These are phyloP conservation scores for Phocides pigmalion DNA, from an alignment of 1,140 invertebrate genomes.

Conservation along the genomic window DNA sequence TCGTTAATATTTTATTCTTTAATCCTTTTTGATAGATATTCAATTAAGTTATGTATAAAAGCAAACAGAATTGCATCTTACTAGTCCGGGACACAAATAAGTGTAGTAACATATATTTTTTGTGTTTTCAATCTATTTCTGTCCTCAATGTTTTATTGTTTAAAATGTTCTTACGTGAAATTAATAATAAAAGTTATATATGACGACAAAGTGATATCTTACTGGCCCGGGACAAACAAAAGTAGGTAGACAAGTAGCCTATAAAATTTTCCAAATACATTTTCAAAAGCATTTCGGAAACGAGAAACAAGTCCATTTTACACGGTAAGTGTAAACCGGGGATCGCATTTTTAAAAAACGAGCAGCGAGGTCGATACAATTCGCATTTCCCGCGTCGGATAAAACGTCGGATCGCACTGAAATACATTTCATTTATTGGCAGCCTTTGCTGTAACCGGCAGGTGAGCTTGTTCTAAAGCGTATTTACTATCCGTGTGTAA, in stretches of 20 bases:
- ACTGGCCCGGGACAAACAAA: background rate
- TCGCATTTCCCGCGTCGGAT: constrained; percentile 33
- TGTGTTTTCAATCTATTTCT: too few relatives aligned
- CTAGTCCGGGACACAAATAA: too few relatives aligned
- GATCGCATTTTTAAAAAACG: constrained; percentile 32
- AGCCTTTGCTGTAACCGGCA: constrained; percentile 27
- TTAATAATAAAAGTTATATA: too few relatives aligned
- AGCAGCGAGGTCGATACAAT: constrained; percentile 32
- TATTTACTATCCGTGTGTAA: constrained; percentile 1
- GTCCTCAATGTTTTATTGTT: too few relatives aligned
- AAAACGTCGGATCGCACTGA: constrained; percentile 40
- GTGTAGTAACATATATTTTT: too few relatives aligned
- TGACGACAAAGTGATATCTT: too few relatives aligned
- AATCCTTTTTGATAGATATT: too few relatives aligned
- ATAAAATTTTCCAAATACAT: background rate
- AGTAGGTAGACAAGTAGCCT: background rate
- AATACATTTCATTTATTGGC: constrained; percentile 49
- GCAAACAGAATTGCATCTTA: too few relatives aligned
- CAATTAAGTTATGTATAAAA: too few relatives aligned
- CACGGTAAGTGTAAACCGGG: constrained; percentile 17
- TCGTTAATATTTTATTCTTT: too few relatives aligned
- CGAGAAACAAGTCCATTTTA: constrained; percentile 27
- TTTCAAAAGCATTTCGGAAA: constrained; percentile 3
- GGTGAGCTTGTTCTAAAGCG: constrained; percentile 19
- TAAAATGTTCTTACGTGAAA: too few relatives aligned